Evolutionary conservation across 2,888 invertebrate species (phyloP), one percentile per base, ranked within the genome.

Genomic region (Falcaria lacertinaria): DNA sequence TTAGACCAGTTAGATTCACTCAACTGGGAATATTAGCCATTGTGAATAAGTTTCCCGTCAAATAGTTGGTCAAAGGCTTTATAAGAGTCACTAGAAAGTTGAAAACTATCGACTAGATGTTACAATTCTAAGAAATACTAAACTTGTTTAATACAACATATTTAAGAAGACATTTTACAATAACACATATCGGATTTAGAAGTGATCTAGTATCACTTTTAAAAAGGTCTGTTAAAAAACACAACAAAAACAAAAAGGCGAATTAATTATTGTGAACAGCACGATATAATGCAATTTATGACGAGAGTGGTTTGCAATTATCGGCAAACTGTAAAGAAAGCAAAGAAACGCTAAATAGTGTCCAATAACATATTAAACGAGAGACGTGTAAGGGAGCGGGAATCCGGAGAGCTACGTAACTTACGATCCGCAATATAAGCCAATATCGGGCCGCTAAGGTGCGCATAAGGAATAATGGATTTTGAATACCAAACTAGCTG

Each of bases 401-500:
- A 51, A 47, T 53, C 48, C 41, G 43, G 42, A 33, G 33, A 33
- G 7, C 47, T 48, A 45, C 38, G 40, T 57, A 57, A 56, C 39
- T 54, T 48, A 50, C 43, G 52, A 54, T 56, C 52, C 57, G 41
- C 60, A 60, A 54, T 68, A 59, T 63, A 55, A 56, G 57, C 58
- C 60, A 59, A 67, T 67, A 67, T 52, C 47, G 44, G 43, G 43
- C 48, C 43, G 44, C 42, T 35, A 56, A 57, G 57, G 57, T 56
- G 55, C 48, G 47, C 52, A 57, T 59, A 57, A 54, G 60, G 59
- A 66, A 58, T 64, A 63, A 68, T 59, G 53, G 53, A 52, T 64
- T 62, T 57, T 65, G 65, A 67, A 70, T 68, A 67, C 60, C 50
- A 52, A 62, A 63, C 54, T 57, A 58, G 50, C 47, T 57, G 55